Evolutionary conservation across 2,888 invertebrate genomes (phyloP), one percentile per base, ranked within the genome.

Genomic region (Eupeodes luniger): DNA sequence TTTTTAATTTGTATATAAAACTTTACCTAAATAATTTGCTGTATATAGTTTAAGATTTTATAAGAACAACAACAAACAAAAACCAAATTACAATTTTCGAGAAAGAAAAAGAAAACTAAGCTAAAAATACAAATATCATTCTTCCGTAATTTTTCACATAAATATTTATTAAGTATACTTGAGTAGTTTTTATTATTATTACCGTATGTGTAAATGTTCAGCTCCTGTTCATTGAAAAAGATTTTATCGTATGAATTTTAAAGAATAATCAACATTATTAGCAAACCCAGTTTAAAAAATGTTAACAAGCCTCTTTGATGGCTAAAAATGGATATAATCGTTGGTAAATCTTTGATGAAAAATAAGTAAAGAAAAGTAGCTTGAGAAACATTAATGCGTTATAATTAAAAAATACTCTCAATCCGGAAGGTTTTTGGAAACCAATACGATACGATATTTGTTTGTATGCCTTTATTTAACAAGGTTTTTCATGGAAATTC

Each of bases 21-120:
- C 0, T 61, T 40, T 34, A 40, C 9, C 40, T 40, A 19, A 44
- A 27, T 74, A 40, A 69, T 80, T 70, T 47, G 19, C 59, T 87
- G 86, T 87, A 86, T 79, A 86, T 86, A 86, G 70, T 85, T 61
- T 44, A 62, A 40, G 40, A 62, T 40, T 62, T 67, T 67, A 70
- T 64, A 70, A 27, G 34, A 47, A 55, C 27, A 80, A 27, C 27
- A 27, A 27, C 27, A 51, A 72, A 14, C 3, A 12, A n/a, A 62
- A 67, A 66, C 40, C 40, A 70, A 69, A 36, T 64, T 36, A 76
- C 55, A 82, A 36, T 49, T 51, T 44, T 66, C 4, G 49, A 67
- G 47, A 1, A 40, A 49, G 53, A 9, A 44, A 53, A 59, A 53
- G 34, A 19, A 40, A 44, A 19, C 19, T 19, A 19, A 36, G n/a